These are phyloP conservation scores for Hipposideros larvatus DNA, from an alignment of 2,797 vertebrate species.

Conservation along the genomic window DNA sequence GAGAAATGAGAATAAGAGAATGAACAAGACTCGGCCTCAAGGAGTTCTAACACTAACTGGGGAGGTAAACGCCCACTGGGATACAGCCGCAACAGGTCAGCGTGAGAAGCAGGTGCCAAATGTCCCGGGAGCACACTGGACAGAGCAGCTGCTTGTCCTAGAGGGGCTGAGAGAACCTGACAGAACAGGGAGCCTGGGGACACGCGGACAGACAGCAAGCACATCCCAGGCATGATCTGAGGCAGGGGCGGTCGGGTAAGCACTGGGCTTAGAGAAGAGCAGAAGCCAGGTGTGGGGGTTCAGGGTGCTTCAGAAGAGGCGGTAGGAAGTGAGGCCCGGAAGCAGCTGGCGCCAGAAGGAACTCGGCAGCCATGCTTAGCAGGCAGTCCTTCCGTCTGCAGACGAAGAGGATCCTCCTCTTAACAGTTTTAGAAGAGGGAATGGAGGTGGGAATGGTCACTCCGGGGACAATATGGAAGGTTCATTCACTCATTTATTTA, in stretches of 20 bases:
- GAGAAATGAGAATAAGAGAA: constrained; percentile 23
- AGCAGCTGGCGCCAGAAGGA: background rate
- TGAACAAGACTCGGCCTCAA: background rate
- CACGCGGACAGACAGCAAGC: background rate
- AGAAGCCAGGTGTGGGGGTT: background rate
- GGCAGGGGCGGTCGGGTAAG: background rate
- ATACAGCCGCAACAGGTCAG: background rate
- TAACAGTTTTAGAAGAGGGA: background rate
- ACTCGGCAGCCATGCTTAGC: background rate
- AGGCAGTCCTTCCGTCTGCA: background rate
- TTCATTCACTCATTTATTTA: background rate
- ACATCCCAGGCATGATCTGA: background rate
- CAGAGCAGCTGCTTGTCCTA: background rate
- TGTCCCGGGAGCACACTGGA: background rate
- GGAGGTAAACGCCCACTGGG: background rate
- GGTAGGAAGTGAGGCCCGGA: background rate
- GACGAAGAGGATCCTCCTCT: background rate
- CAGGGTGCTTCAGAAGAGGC: background rate
- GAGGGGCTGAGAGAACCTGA: background rate
- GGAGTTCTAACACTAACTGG: background rate
- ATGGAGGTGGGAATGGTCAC: background rate
- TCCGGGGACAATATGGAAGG: background rate
- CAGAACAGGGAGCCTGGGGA: background rate
- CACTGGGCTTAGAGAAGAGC: background rate
- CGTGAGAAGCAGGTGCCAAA: background rate